Percentiles rank a stretch among this genome's conserved stretches.
Conservation (phyloP, 2,797 vertebrate species). For the Gobionotothen gibberifrons region DNA sequence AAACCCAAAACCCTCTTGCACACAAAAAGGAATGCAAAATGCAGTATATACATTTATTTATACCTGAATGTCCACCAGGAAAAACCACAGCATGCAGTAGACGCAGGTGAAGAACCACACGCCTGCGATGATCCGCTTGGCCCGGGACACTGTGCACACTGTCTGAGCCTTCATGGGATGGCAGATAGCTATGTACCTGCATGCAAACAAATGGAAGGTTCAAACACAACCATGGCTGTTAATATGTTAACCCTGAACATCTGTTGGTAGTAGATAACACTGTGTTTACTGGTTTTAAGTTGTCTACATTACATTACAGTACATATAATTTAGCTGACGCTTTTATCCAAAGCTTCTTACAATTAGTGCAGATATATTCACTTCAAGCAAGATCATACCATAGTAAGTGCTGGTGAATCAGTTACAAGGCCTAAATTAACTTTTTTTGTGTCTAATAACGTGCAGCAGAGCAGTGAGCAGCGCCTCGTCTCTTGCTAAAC, state of each 20-base stretch:
- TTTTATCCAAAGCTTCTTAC: too few species aligned
- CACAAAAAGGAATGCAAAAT: not conserved
- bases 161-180: constrained; percentile 87
- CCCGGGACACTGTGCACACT: constrained; percentile 84
- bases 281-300: not conserved
- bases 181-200: constrained; percentile 88
- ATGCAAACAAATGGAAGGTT: not conserved
- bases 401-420: too few species aligned
- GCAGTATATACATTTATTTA: not conserved
- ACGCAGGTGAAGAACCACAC: constrained; percentile 86
- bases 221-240: not conserved
- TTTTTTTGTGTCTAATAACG: too few species aligned
- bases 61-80: constrained; percentile 88
- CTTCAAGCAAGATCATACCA: too few species aligned
- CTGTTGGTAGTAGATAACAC: not conserved
- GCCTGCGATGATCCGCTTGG: constrained; percentile 83
- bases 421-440: too few species aligned
- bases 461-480: too few species aligned
- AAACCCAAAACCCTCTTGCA: not conserved
- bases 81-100: constrained; percentile 89
- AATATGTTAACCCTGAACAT: not conserved
- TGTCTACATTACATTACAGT: too few species aligned
- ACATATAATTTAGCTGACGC: too few species aligned
- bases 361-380: too few species aligned
- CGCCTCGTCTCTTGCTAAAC: too few species aligned